Base-by-base conservation (phyloP, 2,113 vertebrate genomes). In the Malurus alboscapulatus region DNA sequence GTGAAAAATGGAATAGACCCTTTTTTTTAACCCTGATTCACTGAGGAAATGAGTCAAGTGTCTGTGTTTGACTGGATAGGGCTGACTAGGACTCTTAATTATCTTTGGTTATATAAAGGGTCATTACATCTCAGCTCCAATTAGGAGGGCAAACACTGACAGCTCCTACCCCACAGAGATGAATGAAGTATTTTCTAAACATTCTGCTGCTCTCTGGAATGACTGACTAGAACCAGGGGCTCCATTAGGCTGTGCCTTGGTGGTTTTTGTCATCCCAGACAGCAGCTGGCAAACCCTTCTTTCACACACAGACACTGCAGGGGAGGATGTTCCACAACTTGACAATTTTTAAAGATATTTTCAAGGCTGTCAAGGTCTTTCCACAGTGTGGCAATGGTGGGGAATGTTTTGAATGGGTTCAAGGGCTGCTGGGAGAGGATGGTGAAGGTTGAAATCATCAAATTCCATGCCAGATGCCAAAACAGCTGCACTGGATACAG, bases 61-160 rank as follows among this genome's bases (percentile, higher is more conserved):
- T 72, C 84, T 75, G 10, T 17, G 27, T 76, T 55, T 40, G 63
- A 76, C 25, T 32, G 51, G 3, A 57, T 4, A 83, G 47, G 47
- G 25, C 62, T 87, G 71, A 91, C 34, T 57, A 57, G 77, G 76
- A 68, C 61, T 79, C 75, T 77, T 88, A 75, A 87, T 87, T 89
- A 92, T 54, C 58, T 76, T 54, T 69, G 58, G 29, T 91, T 89
- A n/a, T 34, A 68, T 74, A 82, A 86, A 78, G 62, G 45, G 69
- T 82, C 74, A 78, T 91, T 72, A 72, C 50, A 88, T 30, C 77
- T 93, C 69, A 68, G 53, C 57, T 88, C 42, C 63, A 89, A 89
- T 92, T 84, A 94, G 40, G n/a, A 93, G 72, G 74, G 71, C 50
- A 93, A 87, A 91, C 0, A 4, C 26, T 91, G 88, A 73, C 40